Conservation (phyloP, 1,140 invertebrate species). For the Heliconius melpomene region DNA sequence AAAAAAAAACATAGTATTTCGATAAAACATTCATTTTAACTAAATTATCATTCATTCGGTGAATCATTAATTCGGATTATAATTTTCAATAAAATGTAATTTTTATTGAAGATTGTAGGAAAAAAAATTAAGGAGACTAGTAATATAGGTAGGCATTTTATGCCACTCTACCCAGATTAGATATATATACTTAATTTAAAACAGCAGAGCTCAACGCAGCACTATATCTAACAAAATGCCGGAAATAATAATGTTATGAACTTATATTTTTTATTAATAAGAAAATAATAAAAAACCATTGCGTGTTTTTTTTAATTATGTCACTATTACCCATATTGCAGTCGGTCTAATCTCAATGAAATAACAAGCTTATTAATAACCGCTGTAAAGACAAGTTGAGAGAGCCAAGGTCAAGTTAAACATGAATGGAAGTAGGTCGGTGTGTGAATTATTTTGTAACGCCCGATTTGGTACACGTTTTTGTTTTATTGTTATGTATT, state of each 20-base stretch:
- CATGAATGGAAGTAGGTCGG: slow-evolving; percentile 48
- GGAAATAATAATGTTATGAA: background rate
- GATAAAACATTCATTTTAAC: no score
- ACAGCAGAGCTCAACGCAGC: background rate
- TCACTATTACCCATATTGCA: background rate
- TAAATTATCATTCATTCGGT: no score
- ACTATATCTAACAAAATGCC: background rate
- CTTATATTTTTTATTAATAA: background rate
- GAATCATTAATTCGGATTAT: no score
- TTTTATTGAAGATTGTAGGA: no score
- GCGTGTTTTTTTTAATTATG: background rate
- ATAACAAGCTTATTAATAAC: background rate
- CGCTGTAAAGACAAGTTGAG: background rate
- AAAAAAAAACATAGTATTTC: no score
- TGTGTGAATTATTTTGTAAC: slow-evolving; percentile 39
- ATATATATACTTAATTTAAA: background rate
- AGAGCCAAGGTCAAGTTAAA: slow-evolving; percentile 42
- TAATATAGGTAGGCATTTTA: no score
- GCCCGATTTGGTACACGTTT: slow-evolving; percentile 22
- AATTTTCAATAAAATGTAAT: no score
- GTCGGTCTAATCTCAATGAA: background rate
- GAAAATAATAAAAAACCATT: background rate
- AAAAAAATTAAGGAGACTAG: no score
- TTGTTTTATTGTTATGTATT: background rate
- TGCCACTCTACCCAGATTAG: background rate